Conservation (phyloP, 2,797 vertebrate species). For the Myripristis jacobus region DNA sequence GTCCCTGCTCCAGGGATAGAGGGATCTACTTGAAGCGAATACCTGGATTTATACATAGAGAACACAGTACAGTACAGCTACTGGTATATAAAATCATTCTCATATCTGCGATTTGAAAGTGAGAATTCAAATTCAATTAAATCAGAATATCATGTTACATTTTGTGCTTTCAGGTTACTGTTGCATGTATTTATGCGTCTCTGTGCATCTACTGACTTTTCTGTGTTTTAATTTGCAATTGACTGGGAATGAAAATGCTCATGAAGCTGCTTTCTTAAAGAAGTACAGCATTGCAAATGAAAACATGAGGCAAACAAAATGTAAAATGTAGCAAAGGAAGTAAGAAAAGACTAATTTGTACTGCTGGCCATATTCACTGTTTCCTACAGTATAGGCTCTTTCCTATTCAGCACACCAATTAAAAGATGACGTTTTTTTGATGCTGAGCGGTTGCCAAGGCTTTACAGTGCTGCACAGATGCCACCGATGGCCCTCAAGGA, state of each 20-base stretch:
- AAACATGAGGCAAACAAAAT: constrained; percentile 6
- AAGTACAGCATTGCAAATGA: constrained; percentile 10
- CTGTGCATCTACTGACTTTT: not conserved
- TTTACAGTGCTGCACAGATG: constrained; percentile 11
- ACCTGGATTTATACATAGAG: too few relatives aligned
- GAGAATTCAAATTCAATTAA: too few relatives aligned
- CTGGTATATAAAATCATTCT: too few relatives aligned
- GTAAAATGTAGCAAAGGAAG: constrained; percentile 21
- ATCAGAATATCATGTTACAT: too few relatives aligned
- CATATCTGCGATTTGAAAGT: too few relatives aligned
- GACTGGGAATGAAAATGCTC: not conserved
- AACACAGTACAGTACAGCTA: too few relatives aligned
- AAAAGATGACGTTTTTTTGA: constrained; percentile 39
- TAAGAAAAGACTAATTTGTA: constrained; percentile 18
- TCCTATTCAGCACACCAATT: constrained; percentile 54
- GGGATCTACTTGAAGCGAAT: too few relatives aligned
- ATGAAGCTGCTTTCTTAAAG: not conserved
- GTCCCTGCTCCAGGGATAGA: too few relatives aligned
- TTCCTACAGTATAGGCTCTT: constrained; percentile 48
- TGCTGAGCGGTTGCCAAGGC: too few relatives aligned
- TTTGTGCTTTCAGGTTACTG: too few relatives aligned
- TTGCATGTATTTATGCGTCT: too few relatives aligned
- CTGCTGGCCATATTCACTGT: constrained; percentile 42
- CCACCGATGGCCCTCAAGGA: constrained; percentile 49
- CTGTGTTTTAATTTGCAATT: not conserved